These are phyloP conservation scores for Oncorhynchus tshawytscha DNA, from an alignment of 2,113 vertebrate genomes.

Conservation along the genomic window DNA sequence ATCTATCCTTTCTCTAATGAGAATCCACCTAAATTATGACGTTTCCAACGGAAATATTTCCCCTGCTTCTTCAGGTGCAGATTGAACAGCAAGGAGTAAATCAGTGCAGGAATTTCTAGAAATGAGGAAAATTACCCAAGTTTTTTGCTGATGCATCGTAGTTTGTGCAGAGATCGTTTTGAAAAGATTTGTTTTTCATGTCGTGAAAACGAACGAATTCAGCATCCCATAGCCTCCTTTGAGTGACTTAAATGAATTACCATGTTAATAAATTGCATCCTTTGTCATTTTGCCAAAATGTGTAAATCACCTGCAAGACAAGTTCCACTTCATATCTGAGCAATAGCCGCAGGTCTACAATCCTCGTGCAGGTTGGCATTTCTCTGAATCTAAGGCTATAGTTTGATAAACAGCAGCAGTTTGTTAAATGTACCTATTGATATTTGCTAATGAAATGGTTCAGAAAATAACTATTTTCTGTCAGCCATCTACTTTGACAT, in stretches of 20 bases:
- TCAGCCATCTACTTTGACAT: not conserved
- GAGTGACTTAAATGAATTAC: conserved; percentile 33
- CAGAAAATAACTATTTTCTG: not conserved
- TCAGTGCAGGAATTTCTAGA: conserved; percentile 36
- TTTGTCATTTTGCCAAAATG: conserved; percentile 32
- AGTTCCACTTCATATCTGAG: not conserved
- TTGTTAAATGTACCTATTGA: conserved; percentile 8
- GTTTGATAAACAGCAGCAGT: not conserved
- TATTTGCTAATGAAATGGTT: conserved; percentile 3
- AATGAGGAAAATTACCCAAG: conserved; percentile 29
- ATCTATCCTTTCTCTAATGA: conserved; percentile 62
- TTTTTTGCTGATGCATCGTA: conserved; percentile 51
- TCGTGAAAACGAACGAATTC: conserved; percentile 48
- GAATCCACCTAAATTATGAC: conserved; percentile 61
- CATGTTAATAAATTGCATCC: conserved; percentile 39
- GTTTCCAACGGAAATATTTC: conserved; percentile 44
- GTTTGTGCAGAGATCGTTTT: conserved; percentile 37
- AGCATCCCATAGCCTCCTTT: conserved; percentile 30
- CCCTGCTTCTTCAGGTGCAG: conserved; percentile 9
- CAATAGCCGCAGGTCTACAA: not conserved
- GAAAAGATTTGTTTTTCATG: conserved; percentile 40
- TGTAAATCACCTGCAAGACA: conserved; percentile 43
- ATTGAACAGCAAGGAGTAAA: conserved; percentile 40
- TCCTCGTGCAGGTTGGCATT: not conserved
- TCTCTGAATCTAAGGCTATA: not conserved